phyloP scores from a whole-genome alignment of 2,888 invertebrate species.

The Trichogramma evanescens region DNA sequence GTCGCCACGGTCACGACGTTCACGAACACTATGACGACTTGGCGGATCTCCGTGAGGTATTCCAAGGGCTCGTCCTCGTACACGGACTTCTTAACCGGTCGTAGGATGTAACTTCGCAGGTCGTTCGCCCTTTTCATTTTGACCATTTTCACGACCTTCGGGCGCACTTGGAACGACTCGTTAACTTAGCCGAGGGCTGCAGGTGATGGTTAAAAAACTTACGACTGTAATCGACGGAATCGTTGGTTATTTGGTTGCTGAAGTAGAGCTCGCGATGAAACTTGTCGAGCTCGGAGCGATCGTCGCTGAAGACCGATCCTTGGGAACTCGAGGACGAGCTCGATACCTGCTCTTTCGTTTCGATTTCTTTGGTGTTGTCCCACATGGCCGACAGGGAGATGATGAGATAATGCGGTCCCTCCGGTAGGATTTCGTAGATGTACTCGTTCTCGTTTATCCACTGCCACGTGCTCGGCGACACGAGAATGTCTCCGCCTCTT shows the following conservation, averaged over 20 bases:
- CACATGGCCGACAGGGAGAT: conserved; percentile 33
- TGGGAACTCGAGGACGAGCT: background rate
- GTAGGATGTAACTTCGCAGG: conserved; percentile 54
- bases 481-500: conserved; percentile 57
- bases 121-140: conserved; percentile 45
- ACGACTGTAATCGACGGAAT: conserved; percentile 9
- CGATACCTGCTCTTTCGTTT: background rate
- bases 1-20: conserved; percentile 52
- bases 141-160: conserved; percentile 48
- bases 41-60: conserved; percentile 66
- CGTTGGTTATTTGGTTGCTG: background rate
- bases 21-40: conserved; percentile 62
- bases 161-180: conserved; percentile 43
- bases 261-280: background rate
- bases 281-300: background rate
- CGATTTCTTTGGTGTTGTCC: conserved; percentile 30
- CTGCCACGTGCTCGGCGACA: conserved; percentile 55
- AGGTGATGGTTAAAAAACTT: background rate
- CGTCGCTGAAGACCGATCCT: background rate
- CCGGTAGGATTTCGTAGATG: conserved; percentile 51
- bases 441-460: conserved; percentile 58
- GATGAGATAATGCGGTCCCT: conserved; percentile 51
- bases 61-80: conserved; percentile 63
- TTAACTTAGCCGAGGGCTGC: too few relatives aligned
- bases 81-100: conserved; percentile 57